These are phyloP conservation scores for Oreortyx pictus DNA, from an alignment of 2,797 vertebrate genomes.

Conservation along the genomic window DNA sequence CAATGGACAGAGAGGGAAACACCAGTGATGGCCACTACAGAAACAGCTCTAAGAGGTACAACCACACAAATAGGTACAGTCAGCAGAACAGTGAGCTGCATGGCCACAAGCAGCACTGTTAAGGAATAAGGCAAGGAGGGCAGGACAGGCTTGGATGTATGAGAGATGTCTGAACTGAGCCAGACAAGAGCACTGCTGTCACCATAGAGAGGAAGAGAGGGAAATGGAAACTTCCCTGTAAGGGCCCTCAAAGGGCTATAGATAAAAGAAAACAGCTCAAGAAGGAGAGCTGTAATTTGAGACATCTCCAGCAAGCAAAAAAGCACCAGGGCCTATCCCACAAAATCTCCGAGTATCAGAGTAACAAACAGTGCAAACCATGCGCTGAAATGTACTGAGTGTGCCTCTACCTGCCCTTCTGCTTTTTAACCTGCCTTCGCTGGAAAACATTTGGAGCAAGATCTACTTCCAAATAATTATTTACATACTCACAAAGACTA, in stretches of 20 bases:
- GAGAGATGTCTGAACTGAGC: neutral
- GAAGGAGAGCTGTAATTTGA: slow-evolving; percentile 31
- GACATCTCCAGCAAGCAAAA: neutral
- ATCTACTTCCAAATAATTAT: neutral
- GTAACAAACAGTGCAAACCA: neutral
- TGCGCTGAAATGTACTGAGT: neutral
- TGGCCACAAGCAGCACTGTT: rapidly evolving
- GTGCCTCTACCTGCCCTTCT: neutral
- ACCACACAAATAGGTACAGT: rapidly evolving
- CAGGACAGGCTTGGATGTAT: neutral
- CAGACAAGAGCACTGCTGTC: neutral
- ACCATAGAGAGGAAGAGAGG: neutral
- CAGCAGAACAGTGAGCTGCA: neutral
- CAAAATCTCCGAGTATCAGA: neutral
- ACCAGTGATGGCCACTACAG: rapidly evolving
- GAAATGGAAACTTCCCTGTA: neutral
- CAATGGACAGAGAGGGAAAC: rapidly evolving
- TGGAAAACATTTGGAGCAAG: neutral
- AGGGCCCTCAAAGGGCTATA: slow-evolving; percentile 11
- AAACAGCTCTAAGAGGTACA: neutral
- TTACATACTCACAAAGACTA: neutral
- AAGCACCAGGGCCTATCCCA: neutral
- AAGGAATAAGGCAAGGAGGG: neutral
- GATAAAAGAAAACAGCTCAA: neutral
- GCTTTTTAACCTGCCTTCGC: neutral